Conservation (phyloP, 92 coral and sea anemone species). For the Galaxea fascicularis region DNA sequence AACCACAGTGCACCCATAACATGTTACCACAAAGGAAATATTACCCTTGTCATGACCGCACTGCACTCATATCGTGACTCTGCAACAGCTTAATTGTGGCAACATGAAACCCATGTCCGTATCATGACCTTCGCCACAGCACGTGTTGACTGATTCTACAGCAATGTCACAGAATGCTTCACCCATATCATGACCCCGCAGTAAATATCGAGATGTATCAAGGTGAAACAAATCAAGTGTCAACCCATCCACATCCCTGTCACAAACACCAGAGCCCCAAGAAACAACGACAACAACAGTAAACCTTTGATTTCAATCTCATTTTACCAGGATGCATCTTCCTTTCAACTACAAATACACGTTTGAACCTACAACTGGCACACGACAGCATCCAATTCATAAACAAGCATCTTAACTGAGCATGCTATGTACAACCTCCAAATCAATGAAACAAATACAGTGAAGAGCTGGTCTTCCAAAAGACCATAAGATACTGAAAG, state of each 20-base stretch:
- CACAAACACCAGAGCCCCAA: not conserved
- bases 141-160: not conserved
- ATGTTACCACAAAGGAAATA: not conserved
- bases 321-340: not conserved
- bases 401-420: not conserved
- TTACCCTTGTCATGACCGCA: constrained; percentile 3
- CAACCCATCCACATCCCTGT: not conserved
- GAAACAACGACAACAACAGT: constrained; percentile 9
- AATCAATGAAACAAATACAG: not conserved
- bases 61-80: not conserved
- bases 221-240: not conserved
- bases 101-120: too few species aligned
- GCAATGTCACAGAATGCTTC: not conserved
- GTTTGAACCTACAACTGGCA: not conserved
- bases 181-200: not conserved
- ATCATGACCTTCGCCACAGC: not conserved
- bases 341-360: not conserved
- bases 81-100: not conserved
- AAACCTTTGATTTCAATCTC: constrained; percentile 31
- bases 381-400: not conserved
- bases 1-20: not conserved
- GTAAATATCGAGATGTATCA: not conserved
- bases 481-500: not conserved
- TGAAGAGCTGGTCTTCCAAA: not conserved
- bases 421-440: not conserved